Percentiles rank a stretch among this genome's conserved stretches.
Conservation (phyloP, 2,113 vertebrate species). For the Grammomys dolichurus region DNA sequence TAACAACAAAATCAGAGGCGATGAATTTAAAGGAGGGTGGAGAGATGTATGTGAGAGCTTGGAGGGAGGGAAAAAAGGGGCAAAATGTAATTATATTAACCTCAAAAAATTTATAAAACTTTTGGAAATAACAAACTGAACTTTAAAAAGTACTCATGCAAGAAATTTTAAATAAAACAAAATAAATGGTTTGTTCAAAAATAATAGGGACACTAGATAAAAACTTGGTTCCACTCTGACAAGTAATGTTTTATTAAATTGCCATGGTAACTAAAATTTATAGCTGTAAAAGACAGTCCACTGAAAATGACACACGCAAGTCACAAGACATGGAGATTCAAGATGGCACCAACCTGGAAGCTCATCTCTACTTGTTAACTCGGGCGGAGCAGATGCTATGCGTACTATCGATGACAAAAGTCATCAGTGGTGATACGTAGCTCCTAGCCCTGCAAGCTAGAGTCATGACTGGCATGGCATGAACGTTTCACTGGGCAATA, state of each 20-base stretch:
- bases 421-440: neutral
- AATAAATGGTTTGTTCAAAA: neutral
- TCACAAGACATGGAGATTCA: too few species aligned
- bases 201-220: neutral
- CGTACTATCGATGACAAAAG: neutral
- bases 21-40: neutral
- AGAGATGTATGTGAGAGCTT: neutral
- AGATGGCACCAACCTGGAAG: neutral
- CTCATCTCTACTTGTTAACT: neutral
- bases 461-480: neutral
- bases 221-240: neutral
- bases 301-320: neutral
- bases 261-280: neutral
- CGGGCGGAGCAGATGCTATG: neutral
- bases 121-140: neutral
- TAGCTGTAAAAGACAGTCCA: constrained; percentile 3
- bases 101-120: neutral
- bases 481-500: too few species aligned
- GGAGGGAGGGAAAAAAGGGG: neutral
- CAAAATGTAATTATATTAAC: neutral
- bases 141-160: neutral
- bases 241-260: constrained; percentile 20
- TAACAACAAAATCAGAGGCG: neutral
- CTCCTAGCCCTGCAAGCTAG: neutral
- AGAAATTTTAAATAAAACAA: neutral